Evolutionary conservation across 2,113 vertebrate genomes (phyloP).

Genomic region (Spea multiplicata): DNA sequence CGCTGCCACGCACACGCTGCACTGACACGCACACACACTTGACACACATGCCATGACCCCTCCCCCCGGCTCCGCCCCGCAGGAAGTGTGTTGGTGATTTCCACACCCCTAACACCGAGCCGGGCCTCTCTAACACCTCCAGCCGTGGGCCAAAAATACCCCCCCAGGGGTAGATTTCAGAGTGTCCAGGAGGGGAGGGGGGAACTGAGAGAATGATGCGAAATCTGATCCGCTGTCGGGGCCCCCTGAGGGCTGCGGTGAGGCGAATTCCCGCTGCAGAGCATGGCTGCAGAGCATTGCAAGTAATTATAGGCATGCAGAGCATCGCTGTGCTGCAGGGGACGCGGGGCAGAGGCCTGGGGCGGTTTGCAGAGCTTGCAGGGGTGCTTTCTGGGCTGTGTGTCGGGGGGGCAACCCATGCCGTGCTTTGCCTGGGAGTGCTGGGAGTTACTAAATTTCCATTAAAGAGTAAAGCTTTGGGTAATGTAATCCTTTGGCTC

Average conservation of each 20-base stretch:
- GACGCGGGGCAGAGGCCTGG: background rate
- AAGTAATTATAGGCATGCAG: background rate
- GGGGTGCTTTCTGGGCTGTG: background rate
- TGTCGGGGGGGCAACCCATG: too few relatives aligned
- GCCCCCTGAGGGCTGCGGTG: slow-evolving; percentile 24
- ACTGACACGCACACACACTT: background rate
- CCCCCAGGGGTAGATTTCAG: slow-evolving; percentile 10
- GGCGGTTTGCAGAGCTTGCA: background rate
- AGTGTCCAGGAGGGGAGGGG: slow-evolving; percentile 2
- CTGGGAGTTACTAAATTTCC: too few relatives aligned
- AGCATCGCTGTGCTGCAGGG: background rate
- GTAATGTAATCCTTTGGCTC: background rate
- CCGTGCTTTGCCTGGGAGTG: too few relatives aligned
- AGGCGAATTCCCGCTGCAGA: background rate
- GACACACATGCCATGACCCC: background rate
- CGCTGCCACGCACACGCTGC: too few relatives aligned
- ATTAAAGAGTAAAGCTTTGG: too few relatives aligned
- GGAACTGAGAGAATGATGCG: slow-evolving; percentile 21
- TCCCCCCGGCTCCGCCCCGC: slow-evolving; percentile 15
- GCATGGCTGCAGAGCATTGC: background rate
- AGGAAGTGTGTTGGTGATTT: slow-evolving; percentile 13
- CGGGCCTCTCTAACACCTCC: background rate
- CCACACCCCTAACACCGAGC: slow-evolving; percentile 4
- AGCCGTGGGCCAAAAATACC: background rate
- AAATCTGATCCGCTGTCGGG: slow-evolving; percentile 8